Conservation (phyloP, 2,888 invertebrate species). For the Phytoseiulus persimilis region DNA sequence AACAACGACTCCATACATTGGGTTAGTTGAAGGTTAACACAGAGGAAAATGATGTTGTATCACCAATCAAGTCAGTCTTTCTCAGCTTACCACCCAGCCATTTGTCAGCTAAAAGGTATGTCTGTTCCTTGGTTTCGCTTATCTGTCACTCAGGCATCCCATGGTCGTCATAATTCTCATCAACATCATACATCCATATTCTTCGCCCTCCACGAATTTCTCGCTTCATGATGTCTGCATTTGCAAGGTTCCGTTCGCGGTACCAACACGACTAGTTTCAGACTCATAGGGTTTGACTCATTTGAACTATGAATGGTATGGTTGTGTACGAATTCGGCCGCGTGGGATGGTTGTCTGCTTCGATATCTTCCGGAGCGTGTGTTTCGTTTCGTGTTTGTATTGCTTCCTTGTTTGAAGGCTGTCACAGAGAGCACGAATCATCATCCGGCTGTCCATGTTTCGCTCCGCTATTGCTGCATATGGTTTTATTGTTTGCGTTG, state of each 20-base stretch:
- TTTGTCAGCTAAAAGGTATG: not conserved
- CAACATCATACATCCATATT: not conserved
- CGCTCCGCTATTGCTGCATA: not conserved
- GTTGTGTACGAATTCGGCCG: too few relatives aligned
- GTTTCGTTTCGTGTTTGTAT: too few relatives aligned
- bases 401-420: too few relatives aligned
- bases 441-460: not conserved
- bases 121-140: not conserved
- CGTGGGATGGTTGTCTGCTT: too few relatives aligned
- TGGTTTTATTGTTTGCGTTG: not conserved
- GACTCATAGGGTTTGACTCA: too few relatives aligned
- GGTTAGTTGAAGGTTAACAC: not conserved
- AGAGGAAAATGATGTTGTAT: not conserved
- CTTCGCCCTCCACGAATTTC: too few relatives aligned
- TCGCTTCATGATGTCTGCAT: too few relatives aligned
- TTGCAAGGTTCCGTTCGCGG: too few relatives aligned
- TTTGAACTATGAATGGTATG: too few relatives aligned
- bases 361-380: too few relatives aligned
- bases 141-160: not conserved
- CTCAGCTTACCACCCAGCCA: not conserved
- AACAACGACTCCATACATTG: not conserved
- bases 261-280: too few relatives aligned
- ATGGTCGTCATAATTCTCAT: not conserved
- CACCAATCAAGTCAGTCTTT: not conserved
- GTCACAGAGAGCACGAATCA: too few relatives aligned